Evolutionary conservation across 2,888 invertebrate species (phyloP).

Genomic region (Tachina grossa): DNA sequence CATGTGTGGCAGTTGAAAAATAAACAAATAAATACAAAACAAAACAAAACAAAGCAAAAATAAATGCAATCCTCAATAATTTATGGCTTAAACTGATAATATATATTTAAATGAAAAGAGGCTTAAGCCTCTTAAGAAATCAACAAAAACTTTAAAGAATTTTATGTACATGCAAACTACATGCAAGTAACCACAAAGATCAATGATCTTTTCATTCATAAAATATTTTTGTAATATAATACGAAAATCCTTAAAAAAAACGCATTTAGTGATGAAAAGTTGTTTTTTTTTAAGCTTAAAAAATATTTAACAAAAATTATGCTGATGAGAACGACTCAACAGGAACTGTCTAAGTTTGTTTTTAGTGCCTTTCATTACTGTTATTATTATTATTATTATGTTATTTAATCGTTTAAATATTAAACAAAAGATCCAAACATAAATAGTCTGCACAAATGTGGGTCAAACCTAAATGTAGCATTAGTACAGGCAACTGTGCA

Average conservation of each 20-base stretch:
- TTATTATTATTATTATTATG: background rate
- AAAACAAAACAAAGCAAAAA: background rate
- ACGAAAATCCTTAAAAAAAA: background rate
- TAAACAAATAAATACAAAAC: background rate
- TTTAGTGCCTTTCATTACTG: background rate
- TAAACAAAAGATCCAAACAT: constrained; percentile 56
- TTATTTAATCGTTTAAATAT: background rate
- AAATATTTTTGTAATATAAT: constrained; percentile 29
- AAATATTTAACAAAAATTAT: constrained; percentile 13
- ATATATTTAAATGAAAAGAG: constrained; percentile 13
- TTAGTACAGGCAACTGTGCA: constrained; percentile 23
- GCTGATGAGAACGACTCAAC: background rate
- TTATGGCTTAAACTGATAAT: constrained; percentile 43
- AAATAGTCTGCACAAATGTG: constrained; percentile 55
- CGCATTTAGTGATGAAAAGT: constrained; percentile 14
- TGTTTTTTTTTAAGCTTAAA: constrained; percentile 7
- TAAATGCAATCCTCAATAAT: constrained; percentile 40
- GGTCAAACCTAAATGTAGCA: constrained; percentile 59
- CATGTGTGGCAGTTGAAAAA: constrained; percentile 58
- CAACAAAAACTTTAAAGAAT: constrained; percentile 34
- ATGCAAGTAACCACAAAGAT: constrained; percentile 12
- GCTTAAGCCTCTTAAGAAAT: constrained; percentile 3
- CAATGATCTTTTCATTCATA: constrained; percentile 58
- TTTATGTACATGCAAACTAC: constrained; percentile 19
- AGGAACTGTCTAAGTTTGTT: background rate